phyloP scores from a whole-genome alignment of 1,140 invertebrate genomes.

The Ceratosolen fusciceps region DNA sequence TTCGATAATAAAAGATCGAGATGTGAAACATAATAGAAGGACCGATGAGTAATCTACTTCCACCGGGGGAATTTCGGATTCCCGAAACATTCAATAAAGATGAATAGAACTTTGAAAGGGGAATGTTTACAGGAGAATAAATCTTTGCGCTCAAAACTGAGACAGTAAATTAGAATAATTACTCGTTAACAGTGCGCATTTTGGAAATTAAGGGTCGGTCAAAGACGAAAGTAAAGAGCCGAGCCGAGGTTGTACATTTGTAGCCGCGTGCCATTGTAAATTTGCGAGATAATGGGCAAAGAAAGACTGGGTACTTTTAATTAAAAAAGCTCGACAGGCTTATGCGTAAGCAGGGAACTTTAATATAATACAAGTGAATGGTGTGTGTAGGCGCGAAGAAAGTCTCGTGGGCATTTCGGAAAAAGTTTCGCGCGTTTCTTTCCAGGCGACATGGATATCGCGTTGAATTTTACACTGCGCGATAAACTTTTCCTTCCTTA shows the following conservation, averaged over 20 bases:
- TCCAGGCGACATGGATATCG: neutral
- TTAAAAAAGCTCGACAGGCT: constrained; percentile 61
- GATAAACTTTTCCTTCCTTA: constrained; percentile 44
- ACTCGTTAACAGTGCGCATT: constrained; percentile 54
- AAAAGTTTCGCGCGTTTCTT: constrained; percentile 43
- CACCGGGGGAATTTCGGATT: neutral
- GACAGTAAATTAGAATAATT: constrained; percentile 58
- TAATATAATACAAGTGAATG: neutral
- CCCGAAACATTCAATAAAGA: neutral
- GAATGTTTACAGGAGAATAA: constrained; percentile 2
- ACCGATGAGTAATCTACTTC: too few relatives aligned
- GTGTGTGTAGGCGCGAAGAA: constrained; percentile 14
- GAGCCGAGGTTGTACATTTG: neutral
- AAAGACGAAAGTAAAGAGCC: constrained; percentile 2
- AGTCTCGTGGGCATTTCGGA: constrained; percentile 17
- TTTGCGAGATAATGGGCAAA: constrained; percentile 64
- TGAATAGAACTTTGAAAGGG: neutral
- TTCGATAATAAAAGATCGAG: too few relatives aligned
- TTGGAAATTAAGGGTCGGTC: constrained; percentile 20
- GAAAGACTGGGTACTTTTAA: constrained; percentile 60
- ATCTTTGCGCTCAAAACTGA: neutral
- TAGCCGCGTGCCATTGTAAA: constrained; percentile 60
- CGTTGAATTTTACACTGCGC: constrained; percentile 35
- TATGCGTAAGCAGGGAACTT: constrained; percentile 34
- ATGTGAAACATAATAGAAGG: too few relatives aligned